Evolutionary conservation across 2,888 invertebrate genomes (phyloP), one percentile per base, ranked within the genome.

Genomic region (Erebia aethiops): DNA sequence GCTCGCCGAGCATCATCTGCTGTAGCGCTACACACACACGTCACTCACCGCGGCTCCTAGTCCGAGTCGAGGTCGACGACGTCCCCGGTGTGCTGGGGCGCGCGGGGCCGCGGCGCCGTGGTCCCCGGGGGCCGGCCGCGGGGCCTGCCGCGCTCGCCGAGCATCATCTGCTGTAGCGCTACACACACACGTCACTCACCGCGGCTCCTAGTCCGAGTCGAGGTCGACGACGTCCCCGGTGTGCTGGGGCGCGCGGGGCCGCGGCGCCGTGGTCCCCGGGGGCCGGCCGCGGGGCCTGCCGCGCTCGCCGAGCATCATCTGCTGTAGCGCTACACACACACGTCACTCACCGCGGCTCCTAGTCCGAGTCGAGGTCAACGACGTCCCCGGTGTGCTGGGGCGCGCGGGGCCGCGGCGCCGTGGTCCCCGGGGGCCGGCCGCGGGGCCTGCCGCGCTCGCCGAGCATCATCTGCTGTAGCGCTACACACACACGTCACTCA

Each of bases 151-250:
- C 8, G 2, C 58, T 1, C 57, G 13, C 18, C 11, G 13, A 10
- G 9, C 11, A 21, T 14, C 41, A 79, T 90, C 86, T 60, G 90
- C 87, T 85, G 89, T 90, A 43, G 92, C 87, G 82, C 91, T 87
- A n/a, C n/a, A 41, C 35, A n/a, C 35, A 35, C 60, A 5, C 43
- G 43, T n/a, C 58, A 60, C 60, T 60, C 41, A 41, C 21, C 46
- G 26, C 57, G 21, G 58, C 60, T 9, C 21, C 82, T 88, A 87
- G 79, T 90, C 87, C 62, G 90, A 88, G 86, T 90, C 91, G 46
- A 93, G 87, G 82, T 92, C 88, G 82, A 92, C 92, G 77, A 92
- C 86, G 78, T 91, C 90, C 14, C 67, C 67, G 5, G 73, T 77
- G 65, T 76, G 67, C 46, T 76, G 21, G 51, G 76, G 72, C 70